Evolutionary conservation across 2,113 vertebrate genomes (phyloP).

Genomic region (Cepphus grylle): DNA sequence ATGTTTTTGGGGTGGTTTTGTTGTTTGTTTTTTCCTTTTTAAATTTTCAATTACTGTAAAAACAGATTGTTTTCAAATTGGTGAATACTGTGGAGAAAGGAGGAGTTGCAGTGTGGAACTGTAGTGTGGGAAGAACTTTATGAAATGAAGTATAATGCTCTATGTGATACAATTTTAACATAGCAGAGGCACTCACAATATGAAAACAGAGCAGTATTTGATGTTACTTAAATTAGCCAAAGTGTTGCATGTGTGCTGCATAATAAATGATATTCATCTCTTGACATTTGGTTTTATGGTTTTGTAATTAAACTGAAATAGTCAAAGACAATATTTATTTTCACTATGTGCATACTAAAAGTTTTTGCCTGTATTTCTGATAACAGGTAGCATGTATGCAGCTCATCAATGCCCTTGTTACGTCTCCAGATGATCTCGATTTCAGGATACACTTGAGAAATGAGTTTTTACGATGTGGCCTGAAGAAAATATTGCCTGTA

Average conservation of each 20-base stretch:
- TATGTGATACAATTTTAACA: background rate
- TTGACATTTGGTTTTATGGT: background rate
- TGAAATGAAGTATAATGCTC: background rate
- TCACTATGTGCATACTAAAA: background rate
- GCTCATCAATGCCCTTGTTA: conserved; percentile 96
- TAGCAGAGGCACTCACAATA: background rate
- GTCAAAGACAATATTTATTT: background rate
- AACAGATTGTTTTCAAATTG: background rate
- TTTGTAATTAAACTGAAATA: background rate
- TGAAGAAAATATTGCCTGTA: conserved; percentile 93
- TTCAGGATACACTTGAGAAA: conserved; percentile 98
- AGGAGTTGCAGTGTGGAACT: background rate
- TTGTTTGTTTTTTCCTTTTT: fast-evolving
- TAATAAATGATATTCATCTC: background rate
- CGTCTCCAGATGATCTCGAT: conserved; percentile 94
- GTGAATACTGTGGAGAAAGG: background rate
- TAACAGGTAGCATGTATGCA: conserved; percentile 96
- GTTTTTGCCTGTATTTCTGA: background rate
- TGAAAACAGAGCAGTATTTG: background rate
- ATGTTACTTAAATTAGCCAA: background rate
- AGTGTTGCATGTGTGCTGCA: background rate
- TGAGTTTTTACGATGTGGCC: conserved; percentile 92
- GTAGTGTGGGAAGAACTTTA: background rate
- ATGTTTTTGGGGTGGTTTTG: background rate
- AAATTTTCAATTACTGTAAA: background rate